Conservation (phyloP, 2,888 invertebrate genomes). For the Mythimna ferrago region DNA sequence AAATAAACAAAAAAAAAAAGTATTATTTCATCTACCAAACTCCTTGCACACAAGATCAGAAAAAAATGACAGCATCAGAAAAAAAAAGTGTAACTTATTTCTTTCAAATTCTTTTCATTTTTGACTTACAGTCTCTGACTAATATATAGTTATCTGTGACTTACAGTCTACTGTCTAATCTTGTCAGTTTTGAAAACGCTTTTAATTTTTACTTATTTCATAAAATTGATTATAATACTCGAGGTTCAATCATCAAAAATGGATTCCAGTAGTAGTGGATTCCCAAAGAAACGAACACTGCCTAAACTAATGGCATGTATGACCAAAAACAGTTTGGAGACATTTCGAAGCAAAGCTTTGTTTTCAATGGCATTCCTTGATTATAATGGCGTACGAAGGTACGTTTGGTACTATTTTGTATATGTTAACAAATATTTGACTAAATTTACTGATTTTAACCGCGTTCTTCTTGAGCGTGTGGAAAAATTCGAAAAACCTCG, state of each 20-base stretch:
- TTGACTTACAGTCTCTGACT: constrained; percentile 22
- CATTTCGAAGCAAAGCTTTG: constrained; percentile 79
- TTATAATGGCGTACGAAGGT: constrained; percentile 85
- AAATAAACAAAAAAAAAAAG: too few species aligned
- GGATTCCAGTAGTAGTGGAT: constrained; percentile 13
- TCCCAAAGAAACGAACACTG: constrained; percentile 73
- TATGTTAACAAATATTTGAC: not conserved
- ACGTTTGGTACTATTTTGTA: constrained; percentile 11
- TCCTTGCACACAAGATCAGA: not conserved
- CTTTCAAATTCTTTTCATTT: too few species aligned
- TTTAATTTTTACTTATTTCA: not conserved
- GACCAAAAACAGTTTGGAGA: constrained; percentile 83
- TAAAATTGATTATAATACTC: not conserved
- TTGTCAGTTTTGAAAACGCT: not conserved
- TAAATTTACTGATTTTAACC: too few species aligned
- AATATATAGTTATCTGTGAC: too few species aligned
- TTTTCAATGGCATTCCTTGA: constrained; percentile 80
- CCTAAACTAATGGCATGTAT: constrained; percentile 86
- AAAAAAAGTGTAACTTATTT: not conserved
- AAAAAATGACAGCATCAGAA: not conserved
- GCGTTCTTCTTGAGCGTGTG: not conserved
- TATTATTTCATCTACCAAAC: not conserved
- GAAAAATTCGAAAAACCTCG: not conserved
- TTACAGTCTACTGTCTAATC: not conserved
- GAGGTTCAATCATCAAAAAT: constrained; percentile 18